phyloP scores from a whole-genome alignment of 2,113 vertebrate genomes.

The Perca flavescens region DNA sequence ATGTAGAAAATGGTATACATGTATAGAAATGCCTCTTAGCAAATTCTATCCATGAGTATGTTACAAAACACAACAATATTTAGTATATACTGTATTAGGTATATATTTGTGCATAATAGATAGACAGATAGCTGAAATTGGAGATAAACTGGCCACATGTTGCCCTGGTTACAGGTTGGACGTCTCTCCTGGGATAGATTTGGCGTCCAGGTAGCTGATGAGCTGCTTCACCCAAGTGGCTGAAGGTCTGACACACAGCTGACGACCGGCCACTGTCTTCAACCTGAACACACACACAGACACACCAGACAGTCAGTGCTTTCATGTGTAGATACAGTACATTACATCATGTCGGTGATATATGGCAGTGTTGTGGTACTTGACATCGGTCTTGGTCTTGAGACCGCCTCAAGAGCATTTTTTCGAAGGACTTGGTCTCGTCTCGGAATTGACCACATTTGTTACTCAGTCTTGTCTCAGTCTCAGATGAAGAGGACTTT shows the following conservation, averaged over 20 bases:
- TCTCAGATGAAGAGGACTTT: too few species aligned
- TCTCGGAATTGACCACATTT: too few species aligned
- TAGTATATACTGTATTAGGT: not conserved
- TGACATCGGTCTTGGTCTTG: too few species aligned
- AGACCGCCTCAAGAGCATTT: too few species aligned
- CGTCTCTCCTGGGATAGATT: not conserved
- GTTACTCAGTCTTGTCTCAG: too few species aligned
- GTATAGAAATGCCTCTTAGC: not conserved
- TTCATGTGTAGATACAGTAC: not conserved
- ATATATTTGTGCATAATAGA: not conserved
- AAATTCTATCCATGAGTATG: not conserved
- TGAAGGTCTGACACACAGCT: constrained; percentile 72
- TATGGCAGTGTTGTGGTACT: too few species aligned
- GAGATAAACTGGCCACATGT: not conserved
- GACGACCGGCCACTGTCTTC: constrained; percentile 45
- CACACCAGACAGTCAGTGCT: constrained; percentile 11
- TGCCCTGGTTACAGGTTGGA: constrained; percentile 52
- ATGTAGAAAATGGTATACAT: not conserved
- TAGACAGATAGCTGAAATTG: not conserved
- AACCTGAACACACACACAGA: constrained; percentile 68
- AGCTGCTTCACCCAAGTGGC: constrained; percentile 72
- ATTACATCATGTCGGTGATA: not conserved
- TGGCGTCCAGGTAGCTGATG: constrained; percentile 63
- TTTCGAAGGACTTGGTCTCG: too few species aligned
- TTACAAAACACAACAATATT: constrained; percentile 3